Evolutionary conservation across 2,113 vertebrate genomes (phyloP).

Genomic region (Heterotilapia buettikoferi): DNA sequence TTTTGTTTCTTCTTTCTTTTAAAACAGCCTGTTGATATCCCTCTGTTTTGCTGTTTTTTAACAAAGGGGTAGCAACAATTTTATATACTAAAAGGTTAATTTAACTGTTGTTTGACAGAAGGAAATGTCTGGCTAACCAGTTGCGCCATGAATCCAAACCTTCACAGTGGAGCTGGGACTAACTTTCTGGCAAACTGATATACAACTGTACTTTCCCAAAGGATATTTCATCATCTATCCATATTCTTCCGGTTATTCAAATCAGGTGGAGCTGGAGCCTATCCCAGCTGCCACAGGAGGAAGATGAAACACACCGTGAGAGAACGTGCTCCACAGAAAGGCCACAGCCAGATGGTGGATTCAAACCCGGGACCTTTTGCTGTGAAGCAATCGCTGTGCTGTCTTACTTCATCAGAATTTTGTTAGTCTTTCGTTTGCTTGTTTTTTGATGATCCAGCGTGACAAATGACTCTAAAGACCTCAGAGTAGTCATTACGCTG

Average conservation of each 20-base stretch:
- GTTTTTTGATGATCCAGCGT: neutral
- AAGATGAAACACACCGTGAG: neutral
- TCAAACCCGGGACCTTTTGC: neutral
- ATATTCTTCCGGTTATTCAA: neutral
- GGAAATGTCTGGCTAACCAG: neutral
- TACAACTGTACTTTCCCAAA: neutral
- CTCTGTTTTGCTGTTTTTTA: neutral
- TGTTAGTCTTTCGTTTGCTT: neutral
- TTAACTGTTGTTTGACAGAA: neutral
- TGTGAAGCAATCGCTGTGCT: neutral
- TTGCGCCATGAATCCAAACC: neutral
- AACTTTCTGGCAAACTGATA: neutral
- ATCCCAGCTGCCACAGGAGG: neutral
- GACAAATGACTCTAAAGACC: neutral
- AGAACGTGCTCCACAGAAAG: neutral
- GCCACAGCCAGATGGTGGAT: neutral
- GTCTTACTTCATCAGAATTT: neutral
- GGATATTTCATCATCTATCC: neutral
- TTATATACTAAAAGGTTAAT: neutral
- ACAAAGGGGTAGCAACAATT: neutral
- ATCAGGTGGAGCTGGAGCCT: neutral
- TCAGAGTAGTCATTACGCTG: neutral
- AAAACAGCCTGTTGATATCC: neutral
- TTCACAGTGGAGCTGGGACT: neutral
- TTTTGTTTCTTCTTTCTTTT: neutral